phyloP scores from a whole-genome alignment of 2,888 invertebrate species.

The Chesias legatella region DNA sequence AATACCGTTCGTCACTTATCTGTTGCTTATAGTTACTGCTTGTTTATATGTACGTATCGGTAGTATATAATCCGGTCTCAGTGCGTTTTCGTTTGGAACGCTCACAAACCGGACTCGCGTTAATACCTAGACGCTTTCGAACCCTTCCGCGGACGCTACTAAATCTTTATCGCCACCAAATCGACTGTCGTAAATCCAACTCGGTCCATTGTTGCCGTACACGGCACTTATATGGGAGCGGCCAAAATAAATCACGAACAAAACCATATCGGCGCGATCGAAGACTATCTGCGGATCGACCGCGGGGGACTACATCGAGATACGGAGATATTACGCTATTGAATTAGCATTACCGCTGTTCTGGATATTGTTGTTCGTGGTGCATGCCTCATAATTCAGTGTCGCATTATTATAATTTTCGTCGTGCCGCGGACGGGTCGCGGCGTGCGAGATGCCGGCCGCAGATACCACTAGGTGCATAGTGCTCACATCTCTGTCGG shows the following conservation, averaged over 20 bases:
- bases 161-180: conserved; percentile 75
- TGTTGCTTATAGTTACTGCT: conserved; percentile 32
- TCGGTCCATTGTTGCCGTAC: conserved; percentile 71
- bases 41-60: conserved; percentile 33
- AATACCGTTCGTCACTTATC: conserved; percentile 50
- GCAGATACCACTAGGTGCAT: conserved; percentile 56
- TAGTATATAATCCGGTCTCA: conserved; percentile 31
- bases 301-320: conserved; percentile 59
- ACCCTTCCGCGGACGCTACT: conserved; percentile 38
- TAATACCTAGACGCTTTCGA: conserved; percentile 42
- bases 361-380: conserved; percentile 54
- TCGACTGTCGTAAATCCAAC: conserved; percentile 75
- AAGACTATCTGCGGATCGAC: conserved; percentile 67
- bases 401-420: conserved; percentile 65
- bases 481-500: conserved; percentile 54
- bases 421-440: conserved; percentile 46
- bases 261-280: conserved; percentile 75
- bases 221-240: conserved; percentile 74
- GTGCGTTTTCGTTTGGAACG: conserved; percentile 28
- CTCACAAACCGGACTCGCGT: conserved; percentile 33
- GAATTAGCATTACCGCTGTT: conserved; percentile 77
- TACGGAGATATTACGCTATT: conserved; percentile 73
- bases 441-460: conserved; percentile 65
- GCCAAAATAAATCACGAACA: conserved; percentile 77
- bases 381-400: conserved; percentile 58